phyloP scores from a whole-genome alignment of 2,113 vertebrate species.

The Anoura caudifer region DNA sequence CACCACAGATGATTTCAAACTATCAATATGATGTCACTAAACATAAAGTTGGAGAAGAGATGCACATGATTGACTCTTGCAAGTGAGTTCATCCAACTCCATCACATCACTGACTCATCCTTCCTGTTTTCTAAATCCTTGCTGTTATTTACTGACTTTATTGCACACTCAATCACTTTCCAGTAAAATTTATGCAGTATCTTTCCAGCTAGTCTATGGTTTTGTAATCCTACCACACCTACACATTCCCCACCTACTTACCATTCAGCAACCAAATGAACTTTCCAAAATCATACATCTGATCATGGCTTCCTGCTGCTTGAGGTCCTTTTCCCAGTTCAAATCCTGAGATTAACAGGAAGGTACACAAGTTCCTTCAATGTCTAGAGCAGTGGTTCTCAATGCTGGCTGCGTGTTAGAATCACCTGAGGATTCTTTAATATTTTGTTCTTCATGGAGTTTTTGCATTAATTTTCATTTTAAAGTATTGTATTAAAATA shows the following conservation, averaged over 20 bases:
- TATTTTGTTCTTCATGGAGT: background rate
- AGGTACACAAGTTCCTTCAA: background rate
- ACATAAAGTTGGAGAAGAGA: background rate
- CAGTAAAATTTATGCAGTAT: background rate
- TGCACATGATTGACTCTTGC: background rate
- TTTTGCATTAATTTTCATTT: background rate
- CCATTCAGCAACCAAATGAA: conserved; percentile 17
- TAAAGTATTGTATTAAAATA: background rate
- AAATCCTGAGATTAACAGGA: background rate
- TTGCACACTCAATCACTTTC: background rate
- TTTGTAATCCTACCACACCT: background rate
- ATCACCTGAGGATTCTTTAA: background rate
- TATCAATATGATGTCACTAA: background rate
- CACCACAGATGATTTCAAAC: background rate
- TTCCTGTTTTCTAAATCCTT: background rate
- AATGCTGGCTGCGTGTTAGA: background rate
- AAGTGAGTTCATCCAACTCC: background rate
- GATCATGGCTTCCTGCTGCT: background rate
- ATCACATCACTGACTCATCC: background rate
- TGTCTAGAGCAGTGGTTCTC: background rate
- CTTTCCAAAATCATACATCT: background rate
- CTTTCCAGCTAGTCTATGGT: background rate
- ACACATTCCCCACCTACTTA: background rate
- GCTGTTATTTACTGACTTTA: background rate
- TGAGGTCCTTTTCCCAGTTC: background rate